A percentile compares a stretch with the other conserved stretches of the same genome.
Conservation (phyloP, 2,797 vertebrate species). For the Steatocranus sp. region DNA sequence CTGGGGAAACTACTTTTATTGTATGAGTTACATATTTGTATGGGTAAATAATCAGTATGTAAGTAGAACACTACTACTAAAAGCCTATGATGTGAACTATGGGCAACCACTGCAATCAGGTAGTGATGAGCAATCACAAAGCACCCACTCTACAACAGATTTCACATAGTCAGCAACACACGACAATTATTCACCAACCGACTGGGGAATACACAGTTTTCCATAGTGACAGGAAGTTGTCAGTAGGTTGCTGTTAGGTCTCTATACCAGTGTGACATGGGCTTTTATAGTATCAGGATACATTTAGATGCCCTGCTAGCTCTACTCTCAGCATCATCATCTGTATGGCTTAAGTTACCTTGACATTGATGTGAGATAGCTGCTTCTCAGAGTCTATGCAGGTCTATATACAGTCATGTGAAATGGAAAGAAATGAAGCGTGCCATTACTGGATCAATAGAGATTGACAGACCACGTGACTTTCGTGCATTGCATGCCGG, state of each 20-base stretch:
- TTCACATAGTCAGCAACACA: not conserved
- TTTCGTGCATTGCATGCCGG: too few species aligned
- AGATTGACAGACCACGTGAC: too few species aligned
- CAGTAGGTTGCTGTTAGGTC: not conserved
- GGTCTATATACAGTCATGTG: not conserved
- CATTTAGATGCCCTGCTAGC: not conserved
- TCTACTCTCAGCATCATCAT: not conserved
- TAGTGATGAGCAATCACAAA: not conserved
- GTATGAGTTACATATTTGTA: not conserved
- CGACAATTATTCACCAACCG: not conserved
- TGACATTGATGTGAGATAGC: not conserved
- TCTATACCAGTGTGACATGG: accelerated
- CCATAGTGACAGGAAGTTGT: not conserved
- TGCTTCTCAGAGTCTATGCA: not conserved
- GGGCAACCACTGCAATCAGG: not conserved
- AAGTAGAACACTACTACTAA: not conserved
- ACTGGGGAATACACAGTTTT: not conserved
- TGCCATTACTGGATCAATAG: accelerated
- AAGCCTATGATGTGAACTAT: not conserved
- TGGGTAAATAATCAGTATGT: not conserved
- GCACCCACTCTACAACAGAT: not conserved
- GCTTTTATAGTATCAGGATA: not conserved
- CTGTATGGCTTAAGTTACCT: not conserved
- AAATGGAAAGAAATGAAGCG: not conserved
- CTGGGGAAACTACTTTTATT: not conserved